Percentiles rank a stretch among this genome's conserved stretches.
Conservation (phyloP, 2,888 invertebrate species). For the Tigriopus californicus region DNA sequence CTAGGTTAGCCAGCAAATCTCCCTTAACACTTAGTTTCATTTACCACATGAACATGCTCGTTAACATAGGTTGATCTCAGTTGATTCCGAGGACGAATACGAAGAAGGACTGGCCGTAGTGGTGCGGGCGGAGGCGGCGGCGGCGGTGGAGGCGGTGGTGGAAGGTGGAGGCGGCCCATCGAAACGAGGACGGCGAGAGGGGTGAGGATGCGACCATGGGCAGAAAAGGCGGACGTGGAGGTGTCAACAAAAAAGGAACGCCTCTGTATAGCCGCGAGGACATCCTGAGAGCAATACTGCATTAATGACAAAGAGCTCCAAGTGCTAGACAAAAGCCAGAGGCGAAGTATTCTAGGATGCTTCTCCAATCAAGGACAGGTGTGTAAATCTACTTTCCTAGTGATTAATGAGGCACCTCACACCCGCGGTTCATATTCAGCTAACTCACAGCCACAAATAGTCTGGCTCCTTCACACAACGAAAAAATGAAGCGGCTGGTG, state of each 20-base stretch:
- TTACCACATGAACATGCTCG: too few relatives aligned
- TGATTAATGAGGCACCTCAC: too few relatives aligned
- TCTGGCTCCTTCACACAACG: too few relatives aligned
- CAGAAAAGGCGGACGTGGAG: not conserved
- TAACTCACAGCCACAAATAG: too few relatives aligned
- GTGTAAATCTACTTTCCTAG: too few relatives aligned
- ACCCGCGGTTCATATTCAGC: too few relatives aligned
- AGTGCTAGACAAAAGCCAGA: conserved; percentile 38
- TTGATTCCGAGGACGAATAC: conserved; percentile 7
- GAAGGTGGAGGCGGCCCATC: not conserved
- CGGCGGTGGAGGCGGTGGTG: too few relatives aligned
- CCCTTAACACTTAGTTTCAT: too few relatives aligned
- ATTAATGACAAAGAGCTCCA: conserved; percentile 74
- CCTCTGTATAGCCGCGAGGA: conserved; percentile 59
- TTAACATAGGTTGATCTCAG: conserved; percentile 10
- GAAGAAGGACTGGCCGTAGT: not conserved
- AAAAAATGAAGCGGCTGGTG: too few relatives aligned
- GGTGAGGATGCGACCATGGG: conserved; percentile 1
- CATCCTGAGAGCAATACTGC: conserved; percentile 82
- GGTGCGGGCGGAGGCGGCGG: too few relatives aligned
- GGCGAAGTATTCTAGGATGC: conserved; percentile 52
- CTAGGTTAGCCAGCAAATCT: too few relatives aligned
- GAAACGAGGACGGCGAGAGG: not conserved
- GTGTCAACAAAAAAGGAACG: conserved; percentile 21
- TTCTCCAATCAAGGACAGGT: conserved; percentile 35